Evolutionary conservation across 2,888 invertebrate genomes (phyloP).

Genomic region (Sinotaia quadrata): DNA sequence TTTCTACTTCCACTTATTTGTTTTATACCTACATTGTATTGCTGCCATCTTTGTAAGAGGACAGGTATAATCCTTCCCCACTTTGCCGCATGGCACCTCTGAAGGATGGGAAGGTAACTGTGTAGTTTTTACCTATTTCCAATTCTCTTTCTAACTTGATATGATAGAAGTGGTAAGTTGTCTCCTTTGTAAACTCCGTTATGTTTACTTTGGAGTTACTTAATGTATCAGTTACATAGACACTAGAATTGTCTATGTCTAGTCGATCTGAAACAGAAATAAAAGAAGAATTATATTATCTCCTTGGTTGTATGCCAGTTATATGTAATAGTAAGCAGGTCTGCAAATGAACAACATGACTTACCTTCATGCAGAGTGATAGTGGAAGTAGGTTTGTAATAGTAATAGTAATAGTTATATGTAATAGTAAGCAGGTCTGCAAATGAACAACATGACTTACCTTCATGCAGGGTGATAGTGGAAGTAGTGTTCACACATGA

Average conservation of each 20-base stretch:
- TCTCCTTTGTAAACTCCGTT: conserved; percentile 1
- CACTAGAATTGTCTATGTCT: neutral
- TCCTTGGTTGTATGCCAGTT: too few species aligned
- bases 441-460: conserved; percentile 6
- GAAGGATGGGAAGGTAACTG: conserved; percentile 80
- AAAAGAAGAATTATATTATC: too few species aligned
- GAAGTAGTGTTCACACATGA: conserved; percentile 8
- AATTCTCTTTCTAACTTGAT: conserved; percentile 78
- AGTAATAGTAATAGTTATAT: conserved; percentile 41
- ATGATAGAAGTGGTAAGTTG: conserved; percentile 62
- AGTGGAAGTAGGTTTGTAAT: conserved; percentile 6
- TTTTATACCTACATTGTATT: conserved; percentile 39
- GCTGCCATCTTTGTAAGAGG: conserved; percentile 31
- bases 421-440: too few species aligned
- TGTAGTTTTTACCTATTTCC: conserved; percentile 78
- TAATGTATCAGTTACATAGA: neutral
- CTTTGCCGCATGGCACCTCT: conserved; percentile 79
- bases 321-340: too few species aligned
- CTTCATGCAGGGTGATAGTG: conserved; percentile 33
- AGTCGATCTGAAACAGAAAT: conserved; percentile 12
- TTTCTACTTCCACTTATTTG: too few species aligned
- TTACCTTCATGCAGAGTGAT: conserved; percentile 34
- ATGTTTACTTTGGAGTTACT: neutral
- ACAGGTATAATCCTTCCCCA: conserved; percentile 39
- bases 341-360: too few species aligned